Base-by-base conservation (phyloP, 2,113 vertebrate species). In the Azemiops feae region DNA sequence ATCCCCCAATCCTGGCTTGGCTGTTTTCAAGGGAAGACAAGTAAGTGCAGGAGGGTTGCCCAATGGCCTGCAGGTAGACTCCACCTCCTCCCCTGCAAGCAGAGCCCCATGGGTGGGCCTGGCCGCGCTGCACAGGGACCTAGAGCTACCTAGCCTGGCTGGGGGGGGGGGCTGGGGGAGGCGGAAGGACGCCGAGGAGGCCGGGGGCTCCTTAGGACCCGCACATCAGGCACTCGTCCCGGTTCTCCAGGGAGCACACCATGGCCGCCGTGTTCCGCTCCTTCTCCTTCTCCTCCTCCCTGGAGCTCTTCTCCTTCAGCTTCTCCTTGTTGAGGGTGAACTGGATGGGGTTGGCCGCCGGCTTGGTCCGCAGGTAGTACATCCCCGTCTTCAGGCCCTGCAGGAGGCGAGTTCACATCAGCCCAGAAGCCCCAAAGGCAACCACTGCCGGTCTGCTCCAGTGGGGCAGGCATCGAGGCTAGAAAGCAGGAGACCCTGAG, bases 261-360 rank as follows among this genome's bases (percentile, higher is more conserved):
- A 99, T 99, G 92, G 99, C 99, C 9, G 99, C 99, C 23, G 97
- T 98, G 95, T 99, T 99, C 87, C 97, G 97, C 95, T 99, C 98
- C 96, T 98, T 98, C 94, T 97, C 97, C 27, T n/a, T n/a, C n/a
- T 98, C 98, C 60, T 97, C 97, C 0, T 97, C 96, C 0, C 97
- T 96, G 57, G 96, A 95, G 1, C 87, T 50, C 16, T 97, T 96
- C 58, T 98, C 98, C 91, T 98, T 97, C 88, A 99, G 96, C 47
- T 99, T 99, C 97, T 99, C 99, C 93, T 99, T 99, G 98, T 99
- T 98, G 25, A 99, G 96, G 57, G 99, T 99, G 97, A 99, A 99
- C 97, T 99, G 99, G 97, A 99, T 99, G 2, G 99, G 99, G 94
- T 99, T 99, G 53, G 99, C 99, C 0, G 99, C 99, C 0, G 99